Evolutionary conservation across 35 echinoderm and acorn worm genomes (phyloP), one percentile per base, ranked within the genome.

Genomic region (Chiridota heheva): DNA sequence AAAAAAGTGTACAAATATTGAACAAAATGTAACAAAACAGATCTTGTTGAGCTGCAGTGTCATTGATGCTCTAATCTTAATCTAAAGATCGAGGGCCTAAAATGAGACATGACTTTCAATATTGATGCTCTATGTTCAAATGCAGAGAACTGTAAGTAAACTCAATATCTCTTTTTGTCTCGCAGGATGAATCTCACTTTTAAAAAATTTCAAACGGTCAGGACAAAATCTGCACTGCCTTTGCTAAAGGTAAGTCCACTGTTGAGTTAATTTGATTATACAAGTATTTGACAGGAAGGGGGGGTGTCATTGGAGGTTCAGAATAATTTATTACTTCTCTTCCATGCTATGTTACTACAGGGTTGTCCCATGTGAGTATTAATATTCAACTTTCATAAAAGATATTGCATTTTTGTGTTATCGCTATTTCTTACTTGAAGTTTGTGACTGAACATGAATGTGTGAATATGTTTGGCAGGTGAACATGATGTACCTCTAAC

Each of bases 111-210:
- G 37, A 15, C 25, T 43, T 72, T 72, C 48, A 53, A 53, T 53
- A 10, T 22, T 53, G 48, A 53, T 53, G 48, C n/a, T n/a, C n/a
- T n/a, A n/a, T n/a, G n/a, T n/a, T n/a, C n/a, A n/a, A n/a, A n/a
- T n/a, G n/a, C n/a, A n/a, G n/a, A 24, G 63, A 1, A 24, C 32
- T 1, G 15, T 67, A 67, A 15, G 33, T 18, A 67, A 18, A 28
- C 3, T 32, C 30, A 49, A 48, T 35, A 26, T 7, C 42, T 70
- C 8, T 46, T 60, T 58, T 38, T 51, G 38, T 31, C 51, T 44
- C 58, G 1, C 69, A 96, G 92, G 95, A 98, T 86, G 95, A 98
- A 42, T 91, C 89, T 40, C 95, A 98, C 62, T 98, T 91, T 42
- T 44, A 98, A 98, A 44, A 98, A 91, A 41, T 82, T 82, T 66